Evolutionary conservation across 1,140 invertebrate species (phyloP).

Genomic region (Streblospio benedicti): DNA sequence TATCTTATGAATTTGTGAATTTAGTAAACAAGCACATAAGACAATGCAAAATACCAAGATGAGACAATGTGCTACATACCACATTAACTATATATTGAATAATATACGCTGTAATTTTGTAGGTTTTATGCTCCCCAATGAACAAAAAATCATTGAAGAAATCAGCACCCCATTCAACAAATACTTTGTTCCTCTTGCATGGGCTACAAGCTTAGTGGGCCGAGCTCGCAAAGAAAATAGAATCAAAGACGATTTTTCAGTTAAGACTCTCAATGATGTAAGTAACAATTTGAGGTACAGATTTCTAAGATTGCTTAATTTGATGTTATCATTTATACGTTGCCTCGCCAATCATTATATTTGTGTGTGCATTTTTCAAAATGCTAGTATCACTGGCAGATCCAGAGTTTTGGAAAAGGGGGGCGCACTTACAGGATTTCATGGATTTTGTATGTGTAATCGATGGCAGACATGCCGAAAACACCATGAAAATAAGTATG

Average conservation of each 20-base stretch:
- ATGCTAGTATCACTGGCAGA: too few relatives aligned
- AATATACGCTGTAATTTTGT: not conserved
- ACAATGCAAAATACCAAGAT: too few relatives aligned
- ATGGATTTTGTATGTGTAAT: too few relatives aligned
- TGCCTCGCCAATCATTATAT: not conserved
- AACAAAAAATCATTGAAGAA: conserved; percentile 62
- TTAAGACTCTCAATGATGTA: conserved; percentile 82
- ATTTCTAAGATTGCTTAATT: not conserved
- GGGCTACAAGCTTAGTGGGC: conserved; percentile 81
- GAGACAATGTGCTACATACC: not conserved
- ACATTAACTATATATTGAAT: not conserved
- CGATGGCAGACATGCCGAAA: too few relatives aligned
- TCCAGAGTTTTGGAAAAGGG: too few relatives aligned
- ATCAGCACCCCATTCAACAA: conserved; percentile 72
- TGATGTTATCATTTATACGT: not conserved
- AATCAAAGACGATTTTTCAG: conserved; percentile 84
- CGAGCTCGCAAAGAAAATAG: conserved; percentile 74
- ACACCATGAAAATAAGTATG: too few relatives aligned
- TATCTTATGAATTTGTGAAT: too few relatives aligned
- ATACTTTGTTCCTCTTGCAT: conserved; percentile 89
- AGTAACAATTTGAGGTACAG: too few relatives aligned
- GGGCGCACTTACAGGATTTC: too few relatives aligned
- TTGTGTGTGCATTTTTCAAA: too few relatives aligned
- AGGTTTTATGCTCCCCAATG: conserved; percentile 79
- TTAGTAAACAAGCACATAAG: too few relatives aligned